These are phyloP conservation scores for Manis javanica DNA, from an alignment of 2,797 vertebrate genomes.

Conservation along the genomic window DNA sequence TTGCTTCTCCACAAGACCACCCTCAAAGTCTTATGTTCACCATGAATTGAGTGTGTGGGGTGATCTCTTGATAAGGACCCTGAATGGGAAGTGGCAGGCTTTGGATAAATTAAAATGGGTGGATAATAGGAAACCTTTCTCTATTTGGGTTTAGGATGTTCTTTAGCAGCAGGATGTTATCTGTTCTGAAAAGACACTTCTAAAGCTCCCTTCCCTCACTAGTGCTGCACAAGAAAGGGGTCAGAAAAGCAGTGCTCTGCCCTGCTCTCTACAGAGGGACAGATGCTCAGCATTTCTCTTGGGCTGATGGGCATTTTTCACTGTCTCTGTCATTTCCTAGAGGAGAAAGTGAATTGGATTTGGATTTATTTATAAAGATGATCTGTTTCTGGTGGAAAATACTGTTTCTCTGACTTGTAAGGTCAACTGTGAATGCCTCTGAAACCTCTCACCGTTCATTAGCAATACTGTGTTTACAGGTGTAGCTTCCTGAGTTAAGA, in stretches of 20 bases:
- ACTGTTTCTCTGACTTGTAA: not conserved
- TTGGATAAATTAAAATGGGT: not conserved
- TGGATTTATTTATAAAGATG: not conserved
- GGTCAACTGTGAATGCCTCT: not conserved
- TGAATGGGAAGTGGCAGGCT: not conserved
- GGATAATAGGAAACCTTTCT: not conserved
- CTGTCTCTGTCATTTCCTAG: not conserved
- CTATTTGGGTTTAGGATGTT: not conserved
- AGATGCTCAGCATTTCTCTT: not conserved
- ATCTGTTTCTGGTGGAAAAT: not conserved
- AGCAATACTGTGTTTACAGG: not conserved
- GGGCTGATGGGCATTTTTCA: not conserved
- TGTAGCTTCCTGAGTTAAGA: not conserved
- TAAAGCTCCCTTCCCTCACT: not conserved
- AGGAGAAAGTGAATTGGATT: not conserved
- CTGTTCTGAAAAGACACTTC: not conserved
- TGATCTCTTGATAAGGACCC: not conserved
- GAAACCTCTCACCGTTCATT: not conserved
- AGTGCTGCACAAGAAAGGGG: not conserved
- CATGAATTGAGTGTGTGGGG: not conserved
- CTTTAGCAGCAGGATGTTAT: not conserved
- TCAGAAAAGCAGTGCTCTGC: not conserved
- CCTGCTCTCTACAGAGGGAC: not conserved
- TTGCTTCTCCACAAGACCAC: not conserved
- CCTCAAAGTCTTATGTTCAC: not conserved